Percentiles rank a stretch among this genome's conserved stretches.
Evolutionary conservation across 1,140 invertebrate species (phyloP).

Genomic region (Bemisia tabaci): DNA sequence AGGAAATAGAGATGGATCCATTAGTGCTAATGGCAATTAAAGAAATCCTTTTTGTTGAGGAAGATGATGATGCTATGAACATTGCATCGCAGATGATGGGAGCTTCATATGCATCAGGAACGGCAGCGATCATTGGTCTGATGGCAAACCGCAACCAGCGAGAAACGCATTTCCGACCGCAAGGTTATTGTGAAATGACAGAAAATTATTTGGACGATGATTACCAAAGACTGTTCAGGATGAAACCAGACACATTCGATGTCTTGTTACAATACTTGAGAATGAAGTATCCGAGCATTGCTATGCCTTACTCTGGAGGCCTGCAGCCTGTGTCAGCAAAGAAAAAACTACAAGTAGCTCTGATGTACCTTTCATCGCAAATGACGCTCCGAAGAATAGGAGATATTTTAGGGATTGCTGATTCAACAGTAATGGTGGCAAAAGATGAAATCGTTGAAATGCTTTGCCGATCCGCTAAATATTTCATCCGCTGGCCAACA

Average conservation of each 20-base stretch:
- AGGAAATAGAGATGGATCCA: not conserved
- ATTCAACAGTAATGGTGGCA: not conserved
- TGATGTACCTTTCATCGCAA: not conserved
- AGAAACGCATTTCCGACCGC: not conserved
- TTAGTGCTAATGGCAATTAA: not conserved
- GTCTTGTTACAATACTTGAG: not conserved
- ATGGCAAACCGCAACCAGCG: not conserved
- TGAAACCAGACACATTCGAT: not conserved
- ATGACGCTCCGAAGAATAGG: not conserved
- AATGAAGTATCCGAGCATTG: not conserved
- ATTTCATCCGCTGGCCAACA: not conserved
- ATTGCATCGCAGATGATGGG: not conserved
- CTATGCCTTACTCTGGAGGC: not conserved
- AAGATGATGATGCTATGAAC: not conserved
- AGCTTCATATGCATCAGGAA: not conserved
- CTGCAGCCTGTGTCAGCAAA: not conserved
- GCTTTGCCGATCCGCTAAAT: not conserved
- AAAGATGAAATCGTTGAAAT: not conserved
- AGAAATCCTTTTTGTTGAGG: not conserved
- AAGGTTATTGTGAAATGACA: not conserved
- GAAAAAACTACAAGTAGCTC: not conserved
- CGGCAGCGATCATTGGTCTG: not conserved
- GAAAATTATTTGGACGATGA: not conserved
- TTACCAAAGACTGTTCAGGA: not conserved
- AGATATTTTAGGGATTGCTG: not conserved